Percentiles rank a stretch among this genome's conserved stretches.
These are phyloP conservation scores for Beris chalybata DNA, from an alignment of 2,888 invertebrate species.

Conservation along the genomic window DNA sequence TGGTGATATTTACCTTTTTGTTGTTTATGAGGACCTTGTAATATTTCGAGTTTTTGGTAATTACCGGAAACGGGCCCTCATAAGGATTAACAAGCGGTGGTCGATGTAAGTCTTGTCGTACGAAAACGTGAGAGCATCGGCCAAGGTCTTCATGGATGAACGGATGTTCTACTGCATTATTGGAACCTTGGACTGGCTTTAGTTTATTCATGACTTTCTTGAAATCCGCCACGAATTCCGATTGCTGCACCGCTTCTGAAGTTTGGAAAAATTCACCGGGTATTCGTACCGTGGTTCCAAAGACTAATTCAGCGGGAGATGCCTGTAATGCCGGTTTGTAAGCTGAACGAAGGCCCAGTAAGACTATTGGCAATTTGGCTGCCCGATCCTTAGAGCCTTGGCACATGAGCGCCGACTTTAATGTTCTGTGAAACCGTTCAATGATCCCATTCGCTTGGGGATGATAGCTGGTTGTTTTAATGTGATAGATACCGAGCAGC, in stretches of 20 bases:
- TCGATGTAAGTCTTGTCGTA: too few relatives aligned
- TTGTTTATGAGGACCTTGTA: too few relatives aligned
- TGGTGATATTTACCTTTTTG: too few relatives aligned
- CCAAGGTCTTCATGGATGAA: too few relatives aligned
- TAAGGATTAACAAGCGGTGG: too few relatives aligned
- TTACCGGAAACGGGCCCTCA: too few relatives aligned
- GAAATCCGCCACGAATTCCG: too few relatives aligned
- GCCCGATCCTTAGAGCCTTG: constrained; percentile 43
- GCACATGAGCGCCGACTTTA: constrained; percentile 49
- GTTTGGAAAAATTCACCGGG: constrained; percentile 38
- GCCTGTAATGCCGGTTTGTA: constrained; percentile 44
- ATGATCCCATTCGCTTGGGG: constrained; percentile 52
- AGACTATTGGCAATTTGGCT: constrained; percentile 44
- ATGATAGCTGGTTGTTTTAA: constrained; percentile 47
- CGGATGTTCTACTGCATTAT: too few relatives aligned
- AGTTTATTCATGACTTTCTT: too few relatives aligned
- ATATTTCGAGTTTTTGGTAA: too few relatives aligned
- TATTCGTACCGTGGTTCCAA: constrained; percentile 43
- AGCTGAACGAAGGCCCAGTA: constrained; percentile 46
- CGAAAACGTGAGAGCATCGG: too few relatives aligned
- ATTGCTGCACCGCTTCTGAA: neutral
- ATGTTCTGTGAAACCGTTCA: constrained; percentile 50
- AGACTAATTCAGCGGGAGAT: constrained; percentile 46
- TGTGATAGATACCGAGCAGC: constrained; percentile 43
- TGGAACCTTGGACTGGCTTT: too few relatives aligned